These are phyloP conservation scores for Drosophila kikkawai DNA, from an alignment of 1,140 invertebrate genomes.

Conservation along the genomic window DNA sequence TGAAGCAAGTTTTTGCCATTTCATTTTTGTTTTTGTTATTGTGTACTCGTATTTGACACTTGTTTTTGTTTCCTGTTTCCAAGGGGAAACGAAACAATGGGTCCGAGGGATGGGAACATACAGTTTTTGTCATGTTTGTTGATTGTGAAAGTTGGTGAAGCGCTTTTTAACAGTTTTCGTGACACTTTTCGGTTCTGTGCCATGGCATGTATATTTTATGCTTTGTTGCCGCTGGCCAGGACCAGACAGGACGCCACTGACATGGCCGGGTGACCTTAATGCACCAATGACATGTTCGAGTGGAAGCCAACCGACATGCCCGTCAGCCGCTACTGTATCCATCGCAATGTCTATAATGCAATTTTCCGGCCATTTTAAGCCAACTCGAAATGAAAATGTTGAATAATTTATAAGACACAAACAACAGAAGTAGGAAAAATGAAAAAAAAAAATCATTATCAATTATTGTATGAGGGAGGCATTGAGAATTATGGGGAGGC, in stretches of 20 bases:
- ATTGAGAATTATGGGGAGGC: slow-evolving; percentile 53
- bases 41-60: slow-evolving; percentile 71
- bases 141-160: slow-evolving; percentile 81
- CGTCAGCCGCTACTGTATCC: slow-evolving; percentile 10
- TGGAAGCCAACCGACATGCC: slow-evolving; percentile 22
- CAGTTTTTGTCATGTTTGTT: slow-evolving; percentile 82
- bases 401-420: slow-evolving; percentile 52
- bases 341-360: slow-evolving; percentile 52
- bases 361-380: slow-evolving; percentile 70
- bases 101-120: slow-evolving; percentile 27
- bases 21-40: slow-evolving; percentile 11
- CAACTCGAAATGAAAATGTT: slow-evolving; percentile 40
- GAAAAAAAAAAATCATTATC: slow-evolving; percentile 38
- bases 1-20: slow-evolving; percentile 62
- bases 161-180: slow-evolving; percentile 80
- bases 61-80: slow-evolving; percentile 62
- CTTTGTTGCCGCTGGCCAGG: slow-evolving; percentile 37
- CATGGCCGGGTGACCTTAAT: slow-evolving; percentile 54
- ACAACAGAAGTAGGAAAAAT: slow-evolving; percentile 2
- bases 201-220: slow-evolving; percentile 50
- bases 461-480: slow-evolving; percentile 40
- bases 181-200: slow-evolving; percentile 58
- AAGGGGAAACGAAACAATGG: slow-evolving; percentile 11
- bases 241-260: slow-evolving; percentile 26
- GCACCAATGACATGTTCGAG: slow-evolving; percentile 56